Evolutionary conservation across 2,113 vertebrate genomes (phyloP).

Genomic region (Saguinus imperator): DNA sequence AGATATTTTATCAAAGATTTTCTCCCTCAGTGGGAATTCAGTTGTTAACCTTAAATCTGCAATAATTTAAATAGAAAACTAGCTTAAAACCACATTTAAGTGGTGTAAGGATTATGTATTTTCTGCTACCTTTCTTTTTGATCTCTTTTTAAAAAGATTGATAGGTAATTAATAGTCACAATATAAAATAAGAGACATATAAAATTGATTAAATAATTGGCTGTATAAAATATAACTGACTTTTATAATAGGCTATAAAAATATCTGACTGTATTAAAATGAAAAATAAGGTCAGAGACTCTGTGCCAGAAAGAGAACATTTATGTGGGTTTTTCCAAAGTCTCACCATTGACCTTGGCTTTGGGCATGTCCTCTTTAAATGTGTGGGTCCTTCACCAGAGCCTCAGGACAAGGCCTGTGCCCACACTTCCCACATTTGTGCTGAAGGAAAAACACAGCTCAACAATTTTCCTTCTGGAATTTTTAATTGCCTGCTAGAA

Average conservation of each 20-base stretch:
- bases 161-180: constrained; percentile 9
- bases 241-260: background rate
- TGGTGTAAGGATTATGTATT: constrained; percentile 25
- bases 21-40: background rate
- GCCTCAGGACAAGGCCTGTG: background rate
- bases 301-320: background rate
- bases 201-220: background rate
- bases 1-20: background rate
- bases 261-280: constrained; percentile 1
- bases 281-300: background rate
- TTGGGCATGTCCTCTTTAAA: background rate
- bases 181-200: background rate
- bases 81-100: background rate
- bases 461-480: background rate
- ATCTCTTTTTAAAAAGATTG: background rate
- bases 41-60: background rate
- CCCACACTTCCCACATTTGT: background rate
- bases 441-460: background rate
- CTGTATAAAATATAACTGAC: background rate
- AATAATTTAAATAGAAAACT: constrained; percentile 22
- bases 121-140: constrained; percentile 15
- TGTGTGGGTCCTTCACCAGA: background rate
- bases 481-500: background rate
- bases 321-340: background rate
- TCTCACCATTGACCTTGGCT: constrained; percentile 15